phyloP scores from a whole-genome alignment of 2,888 invertebrate genomes.

The Diarsia rubi region DNA sequence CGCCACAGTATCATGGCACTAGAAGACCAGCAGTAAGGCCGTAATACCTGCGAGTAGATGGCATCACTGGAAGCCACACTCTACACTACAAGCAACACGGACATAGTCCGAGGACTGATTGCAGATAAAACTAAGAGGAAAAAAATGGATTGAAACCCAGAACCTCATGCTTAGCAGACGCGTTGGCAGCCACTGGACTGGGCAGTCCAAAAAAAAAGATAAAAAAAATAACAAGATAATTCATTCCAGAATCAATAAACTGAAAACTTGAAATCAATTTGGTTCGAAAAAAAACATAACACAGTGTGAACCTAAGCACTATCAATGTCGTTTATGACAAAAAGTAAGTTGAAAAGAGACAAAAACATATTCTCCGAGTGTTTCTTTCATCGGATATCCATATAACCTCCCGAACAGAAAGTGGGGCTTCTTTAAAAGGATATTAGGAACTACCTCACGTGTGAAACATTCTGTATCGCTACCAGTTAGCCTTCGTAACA shows the following conservation, averaged over 20 bases:
- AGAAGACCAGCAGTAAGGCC: no score
- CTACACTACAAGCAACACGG: no score
- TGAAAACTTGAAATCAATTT: background rate
- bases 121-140: no score
- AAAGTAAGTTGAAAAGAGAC: background rate
- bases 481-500: constrained; percentile 45
- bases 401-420: constrained; percentile 14
- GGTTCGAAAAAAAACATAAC: background rate
- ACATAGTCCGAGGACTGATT: no score
- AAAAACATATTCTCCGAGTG: background rate
- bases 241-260: background rate
- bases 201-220: no score
- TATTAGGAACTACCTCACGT: constrained; percentile 55
- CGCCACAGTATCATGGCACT: no score
- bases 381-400: background rate
- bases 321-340: background rate
- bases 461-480: constrained; percentile 50
- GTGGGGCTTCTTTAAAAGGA: constrained; percentile 32
- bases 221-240: background rate
- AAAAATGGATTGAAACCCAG: no score
- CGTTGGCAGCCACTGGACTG: no score
- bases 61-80: no score
- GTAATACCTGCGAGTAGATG: no score
- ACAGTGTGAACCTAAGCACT: background rate
- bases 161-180: no score